Conservation (phyloP, 1,140 invertebrate species). For the Zaprionus taronus region DNA sequence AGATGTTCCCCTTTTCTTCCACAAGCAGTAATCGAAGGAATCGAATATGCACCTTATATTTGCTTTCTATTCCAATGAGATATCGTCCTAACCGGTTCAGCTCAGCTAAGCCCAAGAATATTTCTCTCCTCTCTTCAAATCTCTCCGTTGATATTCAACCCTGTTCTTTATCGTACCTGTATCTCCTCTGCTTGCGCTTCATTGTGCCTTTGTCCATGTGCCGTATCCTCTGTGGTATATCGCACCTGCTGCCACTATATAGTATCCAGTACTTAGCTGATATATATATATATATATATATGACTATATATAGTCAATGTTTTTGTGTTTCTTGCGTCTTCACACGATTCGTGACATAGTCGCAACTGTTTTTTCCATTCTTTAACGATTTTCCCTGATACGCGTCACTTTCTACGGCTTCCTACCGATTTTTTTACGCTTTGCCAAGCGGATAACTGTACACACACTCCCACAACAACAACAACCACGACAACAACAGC, state of each 20-base stretch:
- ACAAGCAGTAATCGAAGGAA: not conserved
- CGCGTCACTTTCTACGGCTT: constrained; percentile 67
- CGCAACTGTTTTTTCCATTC: constrained; percentile 55
- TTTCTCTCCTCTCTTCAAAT: not conserved
- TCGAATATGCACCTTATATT: too few relatives aligned
- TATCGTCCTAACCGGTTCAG: not conserved
- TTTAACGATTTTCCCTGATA: constrained; percentile 74
- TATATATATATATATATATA: constrained; percentile 22
- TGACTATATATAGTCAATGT: constrained; percentile 17
- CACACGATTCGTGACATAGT: constrained; percentile 67
- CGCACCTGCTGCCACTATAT: not conserved
- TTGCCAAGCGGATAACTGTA: constrained; percentile 47
- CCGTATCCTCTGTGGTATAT: constrained; percentile 43
- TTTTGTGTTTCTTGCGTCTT: constrained; percentile 23
- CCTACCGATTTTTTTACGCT: constrained; percentile 35
- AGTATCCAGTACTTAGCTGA: constrained; percentile 1
- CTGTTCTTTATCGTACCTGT: constrained; percentile 57
- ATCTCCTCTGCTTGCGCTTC: constrained; percentile 84
- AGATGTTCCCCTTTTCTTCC: not conserved
- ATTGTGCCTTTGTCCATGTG: constrained; percentile 83
- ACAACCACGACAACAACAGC: constrained; percentile 14
- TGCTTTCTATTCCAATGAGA: not conserved
- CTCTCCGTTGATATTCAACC: not conserved
- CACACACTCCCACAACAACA: constrained; percentile 28
- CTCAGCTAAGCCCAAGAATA: not conserved